Evolutionary conservation across 2,113 vertebrate genomes (phyloP).

Genomic region (Chaetorhynchus papuensis): DNA sequence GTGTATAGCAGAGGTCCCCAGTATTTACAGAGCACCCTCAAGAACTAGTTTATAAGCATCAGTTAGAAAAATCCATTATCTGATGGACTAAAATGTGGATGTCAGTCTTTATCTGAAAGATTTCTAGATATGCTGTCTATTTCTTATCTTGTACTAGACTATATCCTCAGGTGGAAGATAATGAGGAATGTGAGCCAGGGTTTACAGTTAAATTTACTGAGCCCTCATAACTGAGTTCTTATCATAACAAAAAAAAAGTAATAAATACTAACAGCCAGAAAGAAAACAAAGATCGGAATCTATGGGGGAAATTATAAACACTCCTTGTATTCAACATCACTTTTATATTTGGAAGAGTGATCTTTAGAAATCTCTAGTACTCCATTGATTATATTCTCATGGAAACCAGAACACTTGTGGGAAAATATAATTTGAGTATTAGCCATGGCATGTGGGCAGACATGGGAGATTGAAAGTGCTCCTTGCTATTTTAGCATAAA

Average conservation of each 20-base stretch:
- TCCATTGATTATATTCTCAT: neutral
- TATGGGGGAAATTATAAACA: neutral
- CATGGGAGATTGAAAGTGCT: neutral
- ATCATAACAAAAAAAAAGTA: neutral
- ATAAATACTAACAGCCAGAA: neutral
- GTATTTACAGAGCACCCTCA: neutral
- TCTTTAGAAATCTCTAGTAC: neutral
- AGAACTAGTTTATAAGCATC: neutral
- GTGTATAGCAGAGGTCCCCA: neutral
- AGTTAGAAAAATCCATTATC: neutral
- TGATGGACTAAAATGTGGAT: neutral
- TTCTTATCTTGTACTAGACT: neutral
- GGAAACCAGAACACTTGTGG: neutral
- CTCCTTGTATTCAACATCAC: neutral
- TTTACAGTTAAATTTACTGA: neutral
- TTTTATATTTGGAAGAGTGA: neutral
- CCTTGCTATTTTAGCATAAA: neutral
- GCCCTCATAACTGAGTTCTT: neutral
- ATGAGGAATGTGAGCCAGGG: neutral
- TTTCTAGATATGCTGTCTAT: neutral
- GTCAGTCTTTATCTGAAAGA: neutral
- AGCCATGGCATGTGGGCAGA: neutral
- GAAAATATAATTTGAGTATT: neutral
- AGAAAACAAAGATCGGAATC: neutral
- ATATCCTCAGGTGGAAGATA: neutral